Conservation (phyloP, 2,113 vertebrate genomes). For the Oryzias celebensis region DNA sequence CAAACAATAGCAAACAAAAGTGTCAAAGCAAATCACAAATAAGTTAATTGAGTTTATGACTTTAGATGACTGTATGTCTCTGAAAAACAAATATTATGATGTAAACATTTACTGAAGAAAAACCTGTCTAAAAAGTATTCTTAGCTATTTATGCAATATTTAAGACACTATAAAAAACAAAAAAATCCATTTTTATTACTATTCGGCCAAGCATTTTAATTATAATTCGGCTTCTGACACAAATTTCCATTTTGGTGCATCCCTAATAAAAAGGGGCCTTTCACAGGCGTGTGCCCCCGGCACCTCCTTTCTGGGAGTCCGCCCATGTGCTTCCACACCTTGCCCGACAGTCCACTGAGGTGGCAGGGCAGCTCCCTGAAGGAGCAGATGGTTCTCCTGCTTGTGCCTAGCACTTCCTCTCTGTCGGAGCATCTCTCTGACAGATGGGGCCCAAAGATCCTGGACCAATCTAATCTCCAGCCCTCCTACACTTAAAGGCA, state of each 20-base stretch:
- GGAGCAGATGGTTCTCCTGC: slow-evolving; percentile 77
- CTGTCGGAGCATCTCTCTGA: slow-evolving; percentile 75
- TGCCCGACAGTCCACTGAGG: slow-evolving; percentile 38
- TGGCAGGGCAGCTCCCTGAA: slow-evolving; percentile 56
- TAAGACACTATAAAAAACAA: too few relatives aligned
- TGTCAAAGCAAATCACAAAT: too few relatives aligned
- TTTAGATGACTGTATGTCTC: too few relatives aligned
- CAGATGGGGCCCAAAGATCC: slow-evolving; percentile 76
- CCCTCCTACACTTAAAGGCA: slow-evolving; percentile 77
- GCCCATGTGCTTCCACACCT: neutral
- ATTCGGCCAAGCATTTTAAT: too few relatives aligned
- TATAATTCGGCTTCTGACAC: too few relatives aligned
- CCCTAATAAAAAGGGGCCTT: neutral
- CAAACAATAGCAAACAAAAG: too few relatives aligned
- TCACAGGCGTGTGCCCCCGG: slow-evolving; percentile 1
- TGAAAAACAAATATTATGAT: too few relatives aligned
- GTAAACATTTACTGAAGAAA: too few relatives aligned
- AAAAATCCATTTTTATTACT: too few relatives aligned
- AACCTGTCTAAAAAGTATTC: too few relatives aligned
- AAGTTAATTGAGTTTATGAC: too few relatives aligned
- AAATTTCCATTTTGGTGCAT: neutral
- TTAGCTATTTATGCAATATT: too few relatives aligned
- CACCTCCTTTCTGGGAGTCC: neutral
- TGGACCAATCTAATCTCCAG: slow-evolving; percentile 76
- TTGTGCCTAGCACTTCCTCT: slow-evolving; percentile 70